A percentile compares a stretch with the other conserved stretches of the same genome.
These are phyloP conservation scores for Hyaena hyaena DNA, from an alignment of 2,113 vertebrate species.

Conservation along the genomic window DNA sequence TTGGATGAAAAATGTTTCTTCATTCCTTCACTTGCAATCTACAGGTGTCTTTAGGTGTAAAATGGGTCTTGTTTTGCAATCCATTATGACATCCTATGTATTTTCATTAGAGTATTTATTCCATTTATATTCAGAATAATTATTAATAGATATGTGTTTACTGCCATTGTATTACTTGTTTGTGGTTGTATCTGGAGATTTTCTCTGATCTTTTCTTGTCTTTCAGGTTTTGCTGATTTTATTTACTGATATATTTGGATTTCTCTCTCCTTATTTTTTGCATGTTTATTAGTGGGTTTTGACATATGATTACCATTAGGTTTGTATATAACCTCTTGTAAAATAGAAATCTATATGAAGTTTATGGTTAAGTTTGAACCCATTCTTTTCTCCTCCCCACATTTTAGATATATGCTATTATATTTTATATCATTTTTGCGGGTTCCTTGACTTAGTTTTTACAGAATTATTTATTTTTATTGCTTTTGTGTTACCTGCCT, in stretches of 20 bases:
- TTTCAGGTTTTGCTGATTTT: neutral
- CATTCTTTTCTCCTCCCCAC: neutral
- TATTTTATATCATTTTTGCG: neutral
- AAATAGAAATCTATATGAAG: neutral
- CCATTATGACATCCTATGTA: neutral
- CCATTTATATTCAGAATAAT: neutral
- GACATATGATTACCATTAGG: neutral
- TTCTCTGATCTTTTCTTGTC: neutral
- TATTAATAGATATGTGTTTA: neutral
- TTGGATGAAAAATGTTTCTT: neutral
- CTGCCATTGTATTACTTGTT: neutral
- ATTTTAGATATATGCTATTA: neutral
- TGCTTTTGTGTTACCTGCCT: neutral
- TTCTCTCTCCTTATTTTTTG: neutral
- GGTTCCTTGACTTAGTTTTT: neutral
- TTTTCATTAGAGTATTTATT: neutral
- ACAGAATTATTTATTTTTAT: neutral
- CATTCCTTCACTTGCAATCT: neutral
- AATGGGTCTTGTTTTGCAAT: neutral
- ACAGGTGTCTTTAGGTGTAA: neutral
- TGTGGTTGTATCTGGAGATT: neutral
- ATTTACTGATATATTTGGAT: neutral
- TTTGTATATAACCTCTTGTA: neutral
- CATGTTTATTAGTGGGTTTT: neutral
- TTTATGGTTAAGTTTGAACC: neutral